These are phyloP conservation scores for Arremon brunneinucha DNA, from an alignment of 2,797 vertebrate species.

Conservation along the genomic window DNA sequence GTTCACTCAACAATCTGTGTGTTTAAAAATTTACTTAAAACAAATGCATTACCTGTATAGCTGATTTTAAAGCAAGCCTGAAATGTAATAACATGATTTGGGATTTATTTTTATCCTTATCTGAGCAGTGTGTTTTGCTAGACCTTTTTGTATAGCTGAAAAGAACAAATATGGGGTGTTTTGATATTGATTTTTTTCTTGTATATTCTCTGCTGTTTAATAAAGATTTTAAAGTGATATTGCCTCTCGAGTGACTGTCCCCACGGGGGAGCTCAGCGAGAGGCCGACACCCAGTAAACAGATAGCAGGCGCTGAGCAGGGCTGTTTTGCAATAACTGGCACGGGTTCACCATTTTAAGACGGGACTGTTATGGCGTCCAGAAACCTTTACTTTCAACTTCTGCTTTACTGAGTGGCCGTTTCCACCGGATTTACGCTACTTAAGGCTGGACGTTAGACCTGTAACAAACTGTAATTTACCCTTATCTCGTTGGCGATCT, in stretches of 20 bases:
- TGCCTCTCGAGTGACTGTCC: not conserved
- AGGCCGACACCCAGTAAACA: not conserved
- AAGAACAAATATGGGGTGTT: rapidly evolving
- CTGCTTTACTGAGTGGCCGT: not conserved
- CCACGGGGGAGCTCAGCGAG: not conserved
- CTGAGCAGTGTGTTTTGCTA: not conserved
- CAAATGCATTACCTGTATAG: not conserved
- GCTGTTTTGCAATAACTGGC: slow-evolving; percentile 53
- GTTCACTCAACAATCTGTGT: rapidly evolving
- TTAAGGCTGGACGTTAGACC: not conserved
- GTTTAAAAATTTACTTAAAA: not conserved
- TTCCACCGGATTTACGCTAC: not conserved
- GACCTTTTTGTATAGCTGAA: not conserved
- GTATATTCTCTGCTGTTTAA: not conserved
- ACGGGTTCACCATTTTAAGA: slow-evolving; percentile 51
- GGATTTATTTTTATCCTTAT: not conserved
- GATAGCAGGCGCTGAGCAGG: not conserved
- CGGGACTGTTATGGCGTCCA: slow-evolving; percentile 36
- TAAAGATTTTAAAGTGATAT: not conserved
- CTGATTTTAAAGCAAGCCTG: not conserved
- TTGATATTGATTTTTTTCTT: not conserved
- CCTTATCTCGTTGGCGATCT: not conserved
- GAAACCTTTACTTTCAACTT: slow-evolving; percentile 24
- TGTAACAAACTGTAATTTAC: not conserved
- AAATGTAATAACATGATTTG: not conserved